Percentiles rank a stretch among this genome's conserved stretches.
Conservation (phyloP, 1,140 invertebrate species). For the Monochamus saltuarius region DNA sequence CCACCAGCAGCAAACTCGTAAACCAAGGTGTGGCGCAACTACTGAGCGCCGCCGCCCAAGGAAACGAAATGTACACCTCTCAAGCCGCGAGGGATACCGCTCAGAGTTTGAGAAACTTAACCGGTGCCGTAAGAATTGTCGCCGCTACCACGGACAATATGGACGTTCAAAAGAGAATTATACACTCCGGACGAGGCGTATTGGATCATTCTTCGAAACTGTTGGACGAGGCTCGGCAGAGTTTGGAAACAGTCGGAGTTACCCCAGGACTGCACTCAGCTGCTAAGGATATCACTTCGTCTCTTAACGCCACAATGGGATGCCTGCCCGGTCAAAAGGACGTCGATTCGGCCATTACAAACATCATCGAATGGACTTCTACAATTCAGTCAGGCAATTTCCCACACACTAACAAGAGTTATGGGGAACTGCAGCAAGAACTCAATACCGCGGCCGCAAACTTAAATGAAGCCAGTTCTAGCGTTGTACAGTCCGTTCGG, state of each 20-base stretch:
- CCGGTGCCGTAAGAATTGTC: conserved; percentile 65
- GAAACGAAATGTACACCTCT: conserved; percentile 81
- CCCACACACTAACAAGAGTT: conserved; percentile 70
- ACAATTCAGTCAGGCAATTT: conserved; percentile 72
- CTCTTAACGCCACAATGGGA: conserved; percentile 69
- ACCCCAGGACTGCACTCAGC: conserved; percentile 61
- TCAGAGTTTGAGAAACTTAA: conserved; percentile 70
- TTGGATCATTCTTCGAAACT: conserved; percentile 72
- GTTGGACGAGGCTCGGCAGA: conserved; percentile 76
- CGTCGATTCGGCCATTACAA: conserved; percentile 81
- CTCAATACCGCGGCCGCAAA: conserved; percentile 79
- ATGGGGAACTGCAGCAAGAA: conserved; percentile 82
- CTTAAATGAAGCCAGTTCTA: conserved; percentile 79
- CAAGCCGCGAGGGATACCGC: conserved; percentile 80
- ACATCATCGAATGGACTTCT: conserved; percentile 75
- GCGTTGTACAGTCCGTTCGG: conserved; percentile 72
- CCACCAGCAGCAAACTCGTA: conserved; percentile 65
- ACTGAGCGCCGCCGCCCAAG: conserved; percentile 80
- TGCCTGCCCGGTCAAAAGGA: conserved; percentile 87
- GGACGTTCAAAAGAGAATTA: conserved; percentile 65
- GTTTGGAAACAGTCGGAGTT: conserved; percentile 62
- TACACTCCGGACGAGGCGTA: conserved; percentile 77
- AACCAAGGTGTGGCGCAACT: conserved; percentile 76
- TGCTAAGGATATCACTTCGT: conserved; percentile 56
- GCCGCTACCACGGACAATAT: conserved; percentile 64